These are phyloP conservation scores for Drosophila arizonae DNA, from an alignment of 1,140 invertebrate species.

Conservation along the genomic window DNA sequence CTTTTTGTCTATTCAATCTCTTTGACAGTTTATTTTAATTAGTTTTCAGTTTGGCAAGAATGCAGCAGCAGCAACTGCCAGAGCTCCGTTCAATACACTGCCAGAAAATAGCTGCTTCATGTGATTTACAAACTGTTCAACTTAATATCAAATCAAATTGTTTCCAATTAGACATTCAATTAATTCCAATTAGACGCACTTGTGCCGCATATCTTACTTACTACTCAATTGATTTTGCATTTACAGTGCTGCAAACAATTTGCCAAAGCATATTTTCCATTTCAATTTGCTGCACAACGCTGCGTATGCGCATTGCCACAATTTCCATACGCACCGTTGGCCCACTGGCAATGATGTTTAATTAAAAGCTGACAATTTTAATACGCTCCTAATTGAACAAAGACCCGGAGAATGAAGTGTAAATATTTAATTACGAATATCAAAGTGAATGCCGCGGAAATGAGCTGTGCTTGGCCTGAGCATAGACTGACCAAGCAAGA, in stretches of 20 bases:
- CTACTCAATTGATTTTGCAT: no score
- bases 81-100: background rate
- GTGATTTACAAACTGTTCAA: no score
- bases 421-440: no score
- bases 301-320: conserved; percentile 1
- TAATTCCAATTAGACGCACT: no score
- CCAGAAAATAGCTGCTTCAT: background rate
- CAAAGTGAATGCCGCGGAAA: no score
- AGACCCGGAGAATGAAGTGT: background rate
- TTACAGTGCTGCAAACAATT: no score
- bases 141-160: no score
- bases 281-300: background rate
- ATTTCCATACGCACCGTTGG: background rate
- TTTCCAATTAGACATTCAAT: no score
- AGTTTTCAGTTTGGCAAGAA: conserved; percentile 8
- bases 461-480: no score
- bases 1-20: conserved; percentile 10
- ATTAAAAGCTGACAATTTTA: background rate
- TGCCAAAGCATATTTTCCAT: no score
- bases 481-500: no score
- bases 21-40: conserved; percentile 28
- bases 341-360: background rate
- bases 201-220: no score
- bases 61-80: background rate
- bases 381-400: background rate